Conservation (phyloP, 1,140 invertebrate species). For the Hydropsyche tenuis region DNA sequence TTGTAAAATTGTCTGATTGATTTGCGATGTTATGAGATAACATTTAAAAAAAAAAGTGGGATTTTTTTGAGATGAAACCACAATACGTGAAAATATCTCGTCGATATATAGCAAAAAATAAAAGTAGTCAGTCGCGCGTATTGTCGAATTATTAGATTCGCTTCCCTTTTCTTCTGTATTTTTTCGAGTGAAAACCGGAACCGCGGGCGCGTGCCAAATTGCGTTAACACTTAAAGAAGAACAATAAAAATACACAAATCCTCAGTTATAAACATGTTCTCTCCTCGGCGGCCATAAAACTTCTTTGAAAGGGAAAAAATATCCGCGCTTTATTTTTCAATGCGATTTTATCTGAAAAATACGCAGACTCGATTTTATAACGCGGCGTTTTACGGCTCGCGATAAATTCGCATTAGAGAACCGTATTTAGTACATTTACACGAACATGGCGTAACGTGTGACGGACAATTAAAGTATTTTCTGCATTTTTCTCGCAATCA, state of each 20-base stretch:
- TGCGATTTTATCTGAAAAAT: too few relatives aligned
- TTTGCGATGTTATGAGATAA: too few relatives aligned
- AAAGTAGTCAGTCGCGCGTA: background rate
- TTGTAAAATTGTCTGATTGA: too few relatives aligned
- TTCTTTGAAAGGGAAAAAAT: background rate
- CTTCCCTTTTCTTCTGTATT: conserved; percentile 18
- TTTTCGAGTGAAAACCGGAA: conserved; percentile 27
- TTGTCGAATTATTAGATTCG: conserved; percentile 16
- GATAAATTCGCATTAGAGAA: too few relatives aligned
- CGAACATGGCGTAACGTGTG: background rate
- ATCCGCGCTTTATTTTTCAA: too few relatives aligned
- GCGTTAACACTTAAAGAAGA: conserved; percentile 27
- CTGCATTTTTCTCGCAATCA: background rate
- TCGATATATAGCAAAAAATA: conserved; percentile 2
- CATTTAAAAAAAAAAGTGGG: too few relatives aligned
- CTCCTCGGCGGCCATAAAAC: background rate
- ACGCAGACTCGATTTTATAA: too few relatives aligned
- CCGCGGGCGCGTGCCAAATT: conserved; percentile 16
- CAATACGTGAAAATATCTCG: background rate
- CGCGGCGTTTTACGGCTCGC: too few relatives aligned
- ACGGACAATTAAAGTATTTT: background rate
- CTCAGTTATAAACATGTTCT: conserved; percentile 11
- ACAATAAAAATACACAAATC: conserved; percentile 23
- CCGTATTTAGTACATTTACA: background rate
- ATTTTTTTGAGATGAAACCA: too few relatives aligned